Evolutionary conservation across 2,113 vertebrate genomes (phyloP), one percentile per base, ranked within the genome.

Genomic region (Proteles cristata): DNA sequence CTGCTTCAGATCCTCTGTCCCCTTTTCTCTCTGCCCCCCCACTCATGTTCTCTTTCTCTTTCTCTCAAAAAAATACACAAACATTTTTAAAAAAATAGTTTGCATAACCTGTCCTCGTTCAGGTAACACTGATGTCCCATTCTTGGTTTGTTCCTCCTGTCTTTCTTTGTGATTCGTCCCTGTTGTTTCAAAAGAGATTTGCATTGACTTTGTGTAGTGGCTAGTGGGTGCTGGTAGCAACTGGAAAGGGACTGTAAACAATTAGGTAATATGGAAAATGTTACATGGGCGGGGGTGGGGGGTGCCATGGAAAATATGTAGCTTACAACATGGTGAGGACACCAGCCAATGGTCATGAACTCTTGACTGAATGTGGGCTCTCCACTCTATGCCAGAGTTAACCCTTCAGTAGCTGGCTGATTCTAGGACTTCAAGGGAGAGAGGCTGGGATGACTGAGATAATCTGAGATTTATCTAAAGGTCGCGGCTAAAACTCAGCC

Each of bases 121-220:
- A 1, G 15, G 55, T 43, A 94, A 33, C 4, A 16, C 16, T 68
- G 50, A n/a, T 53, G 26, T 96, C 84, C 33, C 14, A 28, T 65
- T 90, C 63, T 58, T 79, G 43, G 16, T 45, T 79, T 89, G 48
- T 35, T 55, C 35, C 61, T 77, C 14, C 10, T 66, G n/a, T 53
- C 77, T 80, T 85, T 66, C 43, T 65, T 65, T 85, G 35, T 71
- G 26, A 88, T 97, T 89, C 68, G 7, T 11, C 26, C 31, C 35
- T 82, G n/a, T 80, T 96, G 48, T 81, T 85, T 97, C 93, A 26
- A 74, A 93, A 96, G 83, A 89, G 35, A 86, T 94, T 86, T 92
- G 43, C 66, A 80, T 35, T 85, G 58, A 68, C 92, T 84, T 84
- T 95, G 33, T 53, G 23, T 69, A 50, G 31, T 84, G 39, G 25